Evolutionary conservation across 2,797 vertebrate genomes (phyloP), one percentile per base, ranked within the genome.

Genomic region (Chaenodraco wilsoni): DNA sequence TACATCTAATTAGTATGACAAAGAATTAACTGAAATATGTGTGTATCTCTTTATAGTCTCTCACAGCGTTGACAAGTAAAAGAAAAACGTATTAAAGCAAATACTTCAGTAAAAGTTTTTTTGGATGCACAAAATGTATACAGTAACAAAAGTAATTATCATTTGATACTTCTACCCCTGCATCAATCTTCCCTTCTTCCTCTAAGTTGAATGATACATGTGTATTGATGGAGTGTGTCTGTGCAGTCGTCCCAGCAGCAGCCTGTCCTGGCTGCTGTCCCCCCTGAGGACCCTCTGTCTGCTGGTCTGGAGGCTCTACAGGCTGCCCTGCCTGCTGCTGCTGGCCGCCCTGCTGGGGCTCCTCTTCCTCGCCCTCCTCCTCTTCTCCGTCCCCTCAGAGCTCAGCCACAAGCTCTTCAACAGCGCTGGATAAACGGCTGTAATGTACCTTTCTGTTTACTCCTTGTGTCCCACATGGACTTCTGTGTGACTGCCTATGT

Each of bases 231-330:
- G 62, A 44, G n/a, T 81, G 16, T 72, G 44, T 84, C 44, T 65
- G 64, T 85, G 65, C 89, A 94, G 93, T 48, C 90, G 91, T 65
- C 94, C 92, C 51, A 79, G 72, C 52, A 77, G 62, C 85, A 93
- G 85, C 78, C 83, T 94, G 87, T 90, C 84, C 0, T 94, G 94
- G 93, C 71, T 94, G 72, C 83, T 95, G 76, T 90, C 69, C 63
- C 93, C 92, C 0, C 2, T 90, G 69, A 90, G 79, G 62, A 84
- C 82, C 1, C 33, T 74, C 65, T 92, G 87, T 13, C 83, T 94
- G 78, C 76, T 93, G 85, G 74, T 80, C 65, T 93, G 93, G 89
- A 89, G 91, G 37, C 74, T 89, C 54, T 94, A 93, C 90, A 92
- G 79, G 61, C 72, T 86, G 71, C 84, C 88, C 19, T 84, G 87